Conservation (phyloP, 2,888 invertebrate genomes). For the Disparrhopalites patrizii region DNA sequence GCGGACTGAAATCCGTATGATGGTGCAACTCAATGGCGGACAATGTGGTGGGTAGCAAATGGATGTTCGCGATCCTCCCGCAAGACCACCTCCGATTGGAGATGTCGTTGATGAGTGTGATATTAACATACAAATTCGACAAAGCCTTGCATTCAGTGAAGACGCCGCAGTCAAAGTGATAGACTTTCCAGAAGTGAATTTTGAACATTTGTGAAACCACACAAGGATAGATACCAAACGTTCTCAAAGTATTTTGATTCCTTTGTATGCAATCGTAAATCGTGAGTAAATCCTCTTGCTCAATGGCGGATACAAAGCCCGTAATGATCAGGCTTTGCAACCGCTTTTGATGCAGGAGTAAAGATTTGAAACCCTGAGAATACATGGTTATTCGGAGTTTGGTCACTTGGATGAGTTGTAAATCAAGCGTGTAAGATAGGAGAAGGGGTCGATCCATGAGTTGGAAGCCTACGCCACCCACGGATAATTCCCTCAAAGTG, state of each 20-base stretch:
- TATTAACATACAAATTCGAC: constrained; percentile 4
- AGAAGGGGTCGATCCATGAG: neutral
- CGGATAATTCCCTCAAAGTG: neutral
- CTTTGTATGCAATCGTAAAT: neutral
- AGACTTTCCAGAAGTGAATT: neutral
- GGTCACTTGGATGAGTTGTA: neutral
- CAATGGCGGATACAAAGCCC: neutral
- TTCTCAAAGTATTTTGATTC: neutral
- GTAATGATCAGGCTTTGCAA: neutral
- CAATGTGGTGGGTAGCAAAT: neutral
- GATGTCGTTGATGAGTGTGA: neutral
- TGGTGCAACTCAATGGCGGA: neutral
- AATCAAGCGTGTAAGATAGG: neutral
- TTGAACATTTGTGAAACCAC: neutral
- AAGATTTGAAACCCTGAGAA: neutral
- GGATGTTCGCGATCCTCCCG: constrained; percentile 5
- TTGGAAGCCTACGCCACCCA: constrained; percentile 18
- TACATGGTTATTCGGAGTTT: neutral
- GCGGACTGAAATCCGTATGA: neutral
- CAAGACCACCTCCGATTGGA: neutral
- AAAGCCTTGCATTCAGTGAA: neutral
- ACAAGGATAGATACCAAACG: constrained; percentile 6
- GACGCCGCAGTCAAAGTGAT: constrained; percentile 9
- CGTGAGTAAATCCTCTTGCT: neutral
- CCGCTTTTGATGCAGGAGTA: neutral